Evolutionary conservation across 2,113 vertebrate genomes (phyloP), one percentile per base, ranked within the genome.

Genomic region (Daboia siamensis): DNA sequence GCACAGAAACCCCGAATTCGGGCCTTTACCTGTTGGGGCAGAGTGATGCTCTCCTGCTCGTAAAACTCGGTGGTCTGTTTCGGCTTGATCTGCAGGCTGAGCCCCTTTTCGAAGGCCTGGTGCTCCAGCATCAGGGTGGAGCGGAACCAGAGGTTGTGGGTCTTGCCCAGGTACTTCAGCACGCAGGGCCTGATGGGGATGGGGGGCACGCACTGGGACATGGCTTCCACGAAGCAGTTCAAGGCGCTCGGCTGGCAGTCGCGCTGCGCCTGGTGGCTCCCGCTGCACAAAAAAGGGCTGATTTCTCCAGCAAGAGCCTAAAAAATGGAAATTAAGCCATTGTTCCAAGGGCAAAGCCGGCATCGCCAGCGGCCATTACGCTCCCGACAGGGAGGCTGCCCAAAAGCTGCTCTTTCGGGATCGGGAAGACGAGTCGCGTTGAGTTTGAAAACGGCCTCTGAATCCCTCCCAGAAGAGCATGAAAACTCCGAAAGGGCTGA

Each of bases 1-100:
- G 64, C 13, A 7, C 2, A 33, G 13, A 33, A 17, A 74, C 0
- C n/a, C 64, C n/a, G 29, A 15, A 2, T 0, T 0, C 7, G n/a
- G 4, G 8, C 5, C 95, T 86, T 86, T 95, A 99, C 99, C 98
- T 99, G 99, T 86, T 99, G 99, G 11, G 99, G 99, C 3, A 99
- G 99, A 0, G 99, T 99, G 95, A 99, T 99, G 98, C 99, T 99
- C 95, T 99, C 99, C 95, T 99, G 99, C 95, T 99, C 99, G 0
- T 99, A 99, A 91, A 99, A 99, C 89, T 99, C 99, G 0, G 98
- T 97, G 61, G 98, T 99, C 94, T 99, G 99, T 94, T 99, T 99
- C 39, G 99, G 99, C 69, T 99, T 99, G 93, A 98, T 98, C 94
- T 99, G 99, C 56, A 99, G 97, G 39, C 99, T 99, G 61, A 99